Evolutionary conservation across 2,888 invertebrate species (phyloP).

Genomic region (Myopa tessellatipennis): DNA sequence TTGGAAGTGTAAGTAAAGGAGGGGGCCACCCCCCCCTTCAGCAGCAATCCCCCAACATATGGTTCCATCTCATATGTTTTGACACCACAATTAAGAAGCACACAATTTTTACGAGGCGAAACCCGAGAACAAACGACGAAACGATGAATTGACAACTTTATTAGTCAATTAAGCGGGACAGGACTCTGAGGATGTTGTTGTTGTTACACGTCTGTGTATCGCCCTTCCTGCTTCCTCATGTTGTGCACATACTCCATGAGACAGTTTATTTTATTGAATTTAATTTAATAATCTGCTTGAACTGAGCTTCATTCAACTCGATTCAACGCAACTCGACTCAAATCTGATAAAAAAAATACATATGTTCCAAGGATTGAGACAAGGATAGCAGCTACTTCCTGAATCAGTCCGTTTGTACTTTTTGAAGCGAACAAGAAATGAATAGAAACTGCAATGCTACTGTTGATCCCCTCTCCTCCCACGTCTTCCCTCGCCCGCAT

Average conservation of each 20-base stretch:
- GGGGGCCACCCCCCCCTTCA: background rate
- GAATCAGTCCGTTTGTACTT: too few relatives aligned
- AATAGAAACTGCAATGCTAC: slow-evolving; percentile 4
- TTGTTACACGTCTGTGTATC: background rate
- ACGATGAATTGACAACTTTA: slow-evolving; percentile 8
- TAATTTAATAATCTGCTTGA: background rate
- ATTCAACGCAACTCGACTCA: background rate
- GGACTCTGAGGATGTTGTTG: background rate
- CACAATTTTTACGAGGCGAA: slow-evolving; percentile 7
- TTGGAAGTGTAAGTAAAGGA: background rate
- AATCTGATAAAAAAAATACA: too few relatives aligned
- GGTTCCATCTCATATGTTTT: slow-evolving; percentile 41
- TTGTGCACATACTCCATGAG: too few relatives aligned
- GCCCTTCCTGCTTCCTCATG: too few relatives aligned
- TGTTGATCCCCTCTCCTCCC: too few relatives aligned
- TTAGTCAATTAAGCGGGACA: background rate
- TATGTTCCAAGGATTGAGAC: too few relatives aligned
- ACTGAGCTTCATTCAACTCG: background rate
- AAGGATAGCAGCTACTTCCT: too few relatives aligned
- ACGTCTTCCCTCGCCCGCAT: too few relatives aligned
- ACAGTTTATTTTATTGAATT: too few relatives aligned
- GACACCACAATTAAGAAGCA: slow-evolving; percentile 46
- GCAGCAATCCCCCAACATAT: background rate
- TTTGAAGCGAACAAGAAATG: too few relatives aligned
- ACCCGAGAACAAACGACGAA: background rate